phyloP scores from a whole-genome alignment of 2,888 invertebrate genomes.

The Zele albiditarsus region DNA sequence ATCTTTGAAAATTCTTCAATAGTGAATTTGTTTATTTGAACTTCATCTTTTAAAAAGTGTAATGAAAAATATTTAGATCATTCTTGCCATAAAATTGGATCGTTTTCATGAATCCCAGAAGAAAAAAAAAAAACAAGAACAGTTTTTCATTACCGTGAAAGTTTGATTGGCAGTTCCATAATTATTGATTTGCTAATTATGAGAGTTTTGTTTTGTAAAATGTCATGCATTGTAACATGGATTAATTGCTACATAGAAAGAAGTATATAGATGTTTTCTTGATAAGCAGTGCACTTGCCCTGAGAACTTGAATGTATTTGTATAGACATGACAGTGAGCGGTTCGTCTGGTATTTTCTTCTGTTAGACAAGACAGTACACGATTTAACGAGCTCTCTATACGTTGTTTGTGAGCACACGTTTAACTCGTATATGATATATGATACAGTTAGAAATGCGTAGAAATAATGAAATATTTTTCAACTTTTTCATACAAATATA shows the following conservation, averaged over 20 bases:
- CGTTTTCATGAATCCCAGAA: too few species aligned
- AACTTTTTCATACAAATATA: not conserved
- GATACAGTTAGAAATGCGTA: slow-evolving; percentile 40
- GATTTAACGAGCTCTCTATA: slow-evolving; percentile 57
- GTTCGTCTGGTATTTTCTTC: slow-evolving; percentile 46
- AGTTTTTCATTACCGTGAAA: too few species aligned
- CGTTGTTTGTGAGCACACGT: slow-evolving; percentile 43
- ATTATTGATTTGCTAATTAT: not conserved
- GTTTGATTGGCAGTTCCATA: not conserved
- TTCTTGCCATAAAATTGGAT: too few species aligned
- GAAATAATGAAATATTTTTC: slow-evolving; percentile 22
- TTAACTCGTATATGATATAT: slow-evolving; percentile 31
- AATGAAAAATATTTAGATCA: too few species aligned
- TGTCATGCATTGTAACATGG: not conserved
- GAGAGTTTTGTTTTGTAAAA: not conserved
- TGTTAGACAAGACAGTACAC: slow-evolving; percentile 45
- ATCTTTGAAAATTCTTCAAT: too few species aligned
- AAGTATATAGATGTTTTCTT: slow-evolving; percentile 2
- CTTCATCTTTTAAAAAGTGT: too few species aligned
- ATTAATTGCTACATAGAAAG: slow-evolving; percentile 4
- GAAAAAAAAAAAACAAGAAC: too few species aligned
- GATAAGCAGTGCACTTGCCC: slow-evolving; percentile 25
- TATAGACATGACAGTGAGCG: slow-evolving; percentile 35
- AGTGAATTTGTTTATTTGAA: too few species aligned
- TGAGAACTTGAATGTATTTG: slow-evolving; percentile 32